Evolutionary conservation across 2,888 invertebrate genomes (phyloP), one percentile per base, ranked within the genome.

Genomic region (Anarsia innoxiella): DNA sequence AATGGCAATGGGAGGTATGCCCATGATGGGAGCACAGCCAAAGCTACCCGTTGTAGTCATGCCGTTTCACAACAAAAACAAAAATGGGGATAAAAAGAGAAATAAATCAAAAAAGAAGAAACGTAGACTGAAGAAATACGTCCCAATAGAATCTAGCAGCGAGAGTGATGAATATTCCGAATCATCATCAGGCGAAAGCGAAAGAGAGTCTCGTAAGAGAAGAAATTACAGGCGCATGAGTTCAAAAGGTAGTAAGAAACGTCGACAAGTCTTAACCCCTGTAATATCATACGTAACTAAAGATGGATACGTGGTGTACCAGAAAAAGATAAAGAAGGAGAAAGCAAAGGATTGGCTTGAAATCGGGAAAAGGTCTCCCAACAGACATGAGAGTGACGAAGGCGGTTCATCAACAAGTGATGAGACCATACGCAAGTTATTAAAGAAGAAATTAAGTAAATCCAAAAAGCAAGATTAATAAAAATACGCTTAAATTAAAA

Each of bases 231-330:
- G n/a, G 19, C 19, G 19, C 19, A 6, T 5, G n/a, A 12, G 12
- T 28, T 3, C 12, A 28, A 12, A 28, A 12, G 5, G 9, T 28
- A 11, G 13, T 1, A 54, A 53, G 30, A 50, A 32, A n/a, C 52
- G 56, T 11, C 53, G 59, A 0, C 63, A 77, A 39, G 69, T 78
- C 0, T 44, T 83, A 1, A 80, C 77, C 3, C 82, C 82, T 1
- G 75, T 83, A 0, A 69, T 82, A 0, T 82, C 82, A 0, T 82
- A 82, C 30, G 65, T 83, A 0, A 80, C 79, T 1, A 72, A 72
- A 31, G 72, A 75, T 37, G 82, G 82, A 0, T 70, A 69, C 26
- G 76, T 80, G 2, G 64, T 80, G 1, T 83, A 75, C 39, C 75
- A 79, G 51, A 82, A 79, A 46, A 80, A 72, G 42, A 71, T 82